Percentiles rank a stretch among this genome's conserved stretches.
phyloP scores from a whole-genome alignment of 30 jellyfish, hydroid and myxozoan genomes.

The Nemopilema nomurai region DNA sequence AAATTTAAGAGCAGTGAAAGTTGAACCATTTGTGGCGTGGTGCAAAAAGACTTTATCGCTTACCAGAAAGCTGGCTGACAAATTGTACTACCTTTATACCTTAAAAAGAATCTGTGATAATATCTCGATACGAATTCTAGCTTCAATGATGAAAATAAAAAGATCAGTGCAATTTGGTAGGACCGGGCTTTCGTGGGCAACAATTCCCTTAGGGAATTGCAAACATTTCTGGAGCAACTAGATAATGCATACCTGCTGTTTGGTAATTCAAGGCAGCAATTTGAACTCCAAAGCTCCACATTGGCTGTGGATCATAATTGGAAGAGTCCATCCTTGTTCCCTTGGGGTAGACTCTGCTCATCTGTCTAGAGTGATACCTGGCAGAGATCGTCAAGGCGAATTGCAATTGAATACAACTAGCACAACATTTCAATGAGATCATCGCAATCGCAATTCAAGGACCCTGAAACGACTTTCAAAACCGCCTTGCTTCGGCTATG shows the following conservation, averaged over 20 bases:
- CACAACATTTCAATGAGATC: too few species aligned
- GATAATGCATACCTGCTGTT: slow-evolving; percentile 72
- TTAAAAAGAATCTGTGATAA: too few species aligned
- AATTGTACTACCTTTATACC: too few species aligned
- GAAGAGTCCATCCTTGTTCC: slow-evolving; percentile 99
- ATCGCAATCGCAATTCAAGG: neutral
- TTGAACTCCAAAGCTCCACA: slow-evolving; percentile 95
- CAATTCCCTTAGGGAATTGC: neutral
- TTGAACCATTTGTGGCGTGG: too few species aligned
- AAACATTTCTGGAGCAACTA: neutral
- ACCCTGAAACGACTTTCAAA: neutral
- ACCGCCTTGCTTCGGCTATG: too few species aligned
- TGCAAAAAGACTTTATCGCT: too few species aligned
- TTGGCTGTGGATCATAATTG: slow-evolving; percentile 93
- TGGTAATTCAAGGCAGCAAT: slow-evolving; percentile 94
- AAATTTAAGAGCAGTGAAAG: too few species aligned
- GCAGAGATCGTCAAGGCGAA: neutral
- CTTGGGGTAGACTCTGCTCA: slow-evolving; percentile 95
- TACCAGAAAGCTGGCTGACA: too few species aligned
- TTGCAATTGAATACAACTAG: too few species aligned
- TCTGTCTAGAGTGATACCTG: slow-evolving; percentile 88
- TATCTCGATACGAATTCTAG: too few species aligned
- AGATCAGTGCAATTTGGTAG: too few species aligned
- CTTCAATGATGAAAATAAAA: too few species aligned
- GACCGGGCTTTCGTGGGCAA: neutral